Evolutionary conservation across 2,797 vertebrate genomes (phyloP), one percentile per base, ranked within the genome.

Genomic region (Atherinosoma microstoma): DNA sequence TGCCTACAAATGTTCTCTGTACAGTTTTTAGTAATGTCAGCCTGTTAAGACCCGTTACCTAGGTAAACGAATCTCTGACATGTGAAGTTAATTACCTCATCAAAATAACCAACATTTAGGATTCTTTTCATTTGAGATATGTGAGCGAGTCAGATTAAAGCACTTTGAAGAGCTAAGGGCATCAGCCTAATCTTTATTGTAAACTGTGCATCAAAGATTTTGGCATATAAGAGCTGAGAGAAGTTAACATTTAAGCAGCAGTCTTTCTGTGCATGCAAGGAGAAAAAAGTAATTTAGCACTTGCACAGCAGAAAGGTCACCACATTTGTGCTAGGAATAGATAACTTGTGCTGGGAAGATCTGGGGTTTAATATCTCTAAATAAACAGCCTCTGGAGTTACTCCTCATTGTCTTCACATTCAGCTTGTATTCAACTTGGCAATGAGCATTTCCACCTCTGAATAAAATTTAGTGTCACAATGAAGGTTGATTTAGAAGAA

Each of bases 231-330:
- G 84, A 84, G 83, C 85, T 75, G 74, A 77, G 80, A 76, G 84
- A 88, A 83, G 82, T 91, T 93, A 92, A 93, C 93, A 91, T 94
- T 94, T 92, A 89, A 88, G 84, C 90, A 80, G 75, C 60, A 35
- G 76, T 72, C 73, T 88, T 91, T 86, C 72, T 67, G 57, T 83
- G 86, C 84, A 87, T 87, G 87, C 76, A 87, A 81, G 86, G 83
- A 84, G 75, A 77, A 91, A 77, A 91, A 93, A 83, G 92, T 93
- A 93, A 95, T 94, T 94, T 93, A 89, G 85, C 87, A 78, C 76
- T 75, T 80, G 51, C 73, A 72, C 66, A 64, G 64, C 73, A 77
- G 86, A 93, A 94, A 95, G 93, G 92, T 94, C 92, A 93, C 64
- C 57, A 69, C 71, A 73, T 88, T 87, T 87, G 77, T 92, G 90